phyloP scores from a whole-genome alignment of 2,797 vertebrate genomes.

The Halcyon smyrnensis region DNA sequence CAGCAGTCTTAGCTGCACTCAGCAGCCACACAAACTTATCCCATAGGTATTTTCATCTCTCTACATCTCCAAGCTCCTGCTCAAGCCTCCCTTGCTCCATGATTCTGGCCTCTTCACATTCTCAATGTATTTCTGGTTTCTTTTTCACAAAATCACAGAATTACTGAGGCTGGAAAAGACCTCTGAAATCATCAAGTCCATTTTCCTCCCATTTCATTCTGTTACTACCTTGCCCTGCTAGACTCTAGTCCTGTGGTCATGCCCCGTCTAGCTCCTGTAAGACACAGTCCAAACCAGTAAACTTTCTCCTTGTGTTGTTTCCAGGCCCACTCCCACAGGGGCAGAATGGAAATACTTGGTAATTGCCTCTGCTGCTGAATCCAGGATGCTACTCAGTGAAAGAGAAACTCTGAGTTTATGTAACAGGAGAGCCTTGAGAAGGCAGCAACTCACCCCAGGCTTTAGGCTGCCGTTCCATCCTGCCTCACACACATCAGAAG shows the following conservation, averaged over 20 bases:
- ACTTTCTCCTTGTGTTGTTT: neutral
- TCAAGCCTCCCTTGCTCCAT: neutral
- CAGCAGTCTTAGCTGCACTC: neutral
- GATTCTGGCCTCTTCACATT: neutral
- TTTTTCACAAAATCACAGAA: neutral
- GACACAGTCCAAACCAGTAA: neutral
- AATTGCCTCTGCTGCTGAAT: neutral
- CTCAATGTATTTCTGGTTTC: neutral
- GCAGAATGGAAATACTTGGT: neutral
- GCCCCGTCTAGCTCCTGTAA: neutral
- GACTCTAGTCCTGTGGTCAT: neutral
- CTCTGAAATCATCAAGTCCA: too few species aligned
- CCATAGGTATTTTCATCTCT: neutral
- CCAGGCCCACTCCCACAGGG: accelerated
- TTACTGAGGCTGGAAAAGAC: too few species aligned
- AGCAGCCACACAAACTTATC: neutral
- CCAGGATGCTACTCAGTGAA: neutral
- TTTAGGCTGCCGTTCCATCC: neutral
- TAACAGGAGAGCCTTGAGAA: neutral
- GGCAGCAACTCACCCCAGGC: neutral
- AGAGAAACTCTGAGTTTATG: neutral
- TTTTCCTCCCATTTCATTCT: neutral
- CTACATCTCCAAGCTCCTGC: neutral
- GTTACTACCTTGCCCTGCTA: neutral
- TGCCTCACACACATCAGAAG: neutral